These are phyloP conservation scores for Lymantria dispar DNA, from an alignment of 2,888 invertebrate genomes.

Conservation along the genomic window DNA sequence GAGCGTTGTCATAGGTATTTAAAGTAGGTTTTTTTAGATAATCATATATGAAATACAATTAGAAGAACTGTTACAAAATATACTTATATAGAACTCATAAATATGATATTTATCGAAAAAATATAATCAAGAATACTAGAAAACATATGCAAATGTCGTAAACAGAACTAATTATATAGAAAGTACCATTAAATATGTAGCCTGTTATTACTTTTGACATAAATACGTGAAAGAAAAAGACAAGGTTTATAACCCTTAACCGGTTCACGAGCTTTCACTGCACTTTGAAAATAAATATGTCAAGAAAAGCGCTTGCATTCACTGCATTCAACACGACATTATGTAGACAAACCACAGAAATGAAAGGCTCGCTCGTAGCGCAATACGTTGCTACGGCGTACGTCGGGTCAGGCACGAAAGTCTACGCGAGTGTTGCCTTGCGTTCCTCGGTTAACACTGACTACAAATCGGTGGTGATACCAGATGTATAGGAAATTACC, in stretches of 20 bases:
- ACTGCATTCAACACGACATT: constrained; percentile 12
- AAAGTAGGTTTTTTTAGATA: too few species aligned
- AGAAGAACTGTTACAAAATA: too few species aligned
- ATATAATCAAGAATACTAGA: too few species aligned
- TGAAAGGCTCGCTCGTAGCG: constrained; percentile 34
- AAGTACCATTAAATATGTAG: neutral
- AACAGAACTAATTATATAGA: neutral
- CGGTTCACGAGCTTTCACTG: constrained; percentile 26
- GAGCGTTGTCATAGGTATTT: too few species aligned
- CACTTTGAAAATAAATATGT: constrained; percentile 26
- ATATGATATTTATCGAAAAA: too few species aligned
- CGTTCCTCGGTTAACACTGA: constrained; percentile 45
- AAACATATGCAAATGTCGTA: too few species aligned
- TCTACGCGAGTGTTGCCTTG: constrained; percentile 46
- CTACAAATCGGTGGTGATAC: constrained; percentile 44
- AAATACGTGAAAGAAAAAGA: constrained; percentile 1
- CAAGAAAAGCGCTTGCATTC: constrained; percentile 21
- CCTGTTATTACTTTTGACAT: constrained; percentile 6
- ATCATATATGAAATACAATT: too few species aligned
- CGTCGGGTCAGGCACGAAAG: constrained; percentile 20
- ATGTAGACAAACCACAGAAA: constrained; percentile 25
- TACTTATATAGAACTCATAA: too few species aligned
- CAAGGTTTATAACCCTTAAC: constrained; percentile 3
- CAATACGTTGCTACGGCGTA: constrained; percentile 47
- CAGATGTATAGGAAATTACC: constrained; percentile 51